Percentiles rank a stretch among this genome's conserved stretches.
phyloP scores from a whole-genome alignment of 2,113 vertebrate species.

The Gnathonemus echidnorhynchus region DNA sequence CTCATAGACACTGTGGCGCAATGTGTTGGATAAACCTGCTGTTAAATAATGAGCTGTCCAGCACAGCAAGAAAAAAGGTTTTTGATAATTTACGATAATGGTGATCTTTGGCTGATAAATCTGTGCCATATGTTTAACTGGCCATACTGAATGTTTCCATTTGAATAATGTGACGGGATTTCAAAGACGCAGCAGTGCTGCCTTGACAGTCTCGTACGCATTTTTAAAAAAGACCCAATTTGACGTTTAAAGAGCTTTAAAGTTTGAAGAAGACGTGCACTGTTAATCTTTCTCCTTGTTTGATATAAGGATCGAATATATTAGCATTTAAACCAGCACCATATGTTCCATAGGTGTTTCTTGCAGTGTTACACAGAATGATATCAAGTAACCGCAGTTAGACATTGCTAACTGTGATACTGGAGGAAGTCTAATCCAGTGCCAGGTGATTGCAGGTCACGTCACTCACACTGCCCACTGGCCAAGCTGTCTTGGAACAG shows the following conservation, averaged over 20 bases:
- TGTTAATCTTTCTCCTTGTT: background rate
- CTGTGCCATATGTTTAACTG: background rate
- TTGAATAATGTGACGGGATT: background rate
- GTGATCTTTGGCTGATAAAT: background rate
- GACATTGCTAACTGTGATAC: background rate
- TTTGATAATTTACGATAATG: background rate
- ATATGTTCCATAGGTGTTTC: background rate
- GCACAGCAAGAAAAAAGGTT: background rate
- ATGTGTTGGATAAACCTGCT: constrained; percentile 5
- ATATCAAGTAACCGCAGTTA: background rate
- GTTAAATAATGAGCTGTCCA: background rate
- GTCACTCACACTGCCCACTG: background rate
- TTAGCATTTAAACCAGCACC: background rate
- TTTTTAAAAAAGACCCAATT: background rate
- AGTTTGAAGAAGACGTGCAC: background rate
- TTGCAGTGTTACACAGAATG: background rate
- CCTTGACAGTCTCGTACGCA: background rate
- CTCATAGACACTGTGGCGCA: background rate
- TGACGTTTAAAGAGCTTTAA: background rate
- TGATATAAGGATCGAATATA: background rate
- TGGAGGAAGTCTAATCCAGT: background rate
- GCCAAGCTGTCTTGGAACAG: background rate
- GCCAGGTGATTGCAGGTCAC: background rate
- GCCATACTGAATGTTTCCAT: background rate
- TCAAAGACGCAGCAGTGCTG: background rate